Base-by-base conservation (phyloP, 37 sponge, comb jelly and placozoan genomes). In the Dysidea cf. avara region DNA sequence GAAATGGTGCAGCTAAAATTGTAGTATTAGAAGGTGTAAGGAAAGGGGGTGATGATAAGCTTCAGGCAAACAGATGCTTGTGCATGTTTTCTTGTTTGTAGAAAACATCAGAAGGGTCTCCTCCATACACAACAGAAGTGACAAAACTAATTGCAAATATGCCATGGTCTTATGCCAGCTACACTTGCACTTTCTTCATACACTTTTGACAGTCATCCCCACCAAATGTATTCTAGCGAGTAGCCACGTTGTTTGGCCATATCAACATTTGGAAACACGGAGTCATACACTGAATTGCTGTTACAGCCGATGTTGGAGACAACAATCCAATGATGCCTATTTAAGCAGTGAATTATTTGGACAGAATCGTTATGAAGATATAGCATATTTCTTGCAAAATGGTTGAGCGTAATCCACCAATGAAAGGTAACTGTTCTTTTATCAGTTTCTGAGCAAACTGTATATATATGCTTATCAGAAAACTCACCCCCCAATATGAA, bases 211-310 rank as follows among this genome's bases (percentile, higher is more conserved):
- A 40, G 7, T 67, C 68, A 21, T 21, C 40, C 21, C 37, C 40
- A 20, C 68, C 68, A 14, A 40, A n/a, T 39, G 38, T n/a, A 48
- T 67, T 43, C 12, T 40, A 6, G 48, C 14, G n/a, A 40, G 68
- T 67, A 14, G 47, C 50, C 35, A 7, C 4, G n/a, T n/a, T n/a
- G n/a, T n/a, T n/a, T n/a, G n/a, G n/a, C n/a, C n/a, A n/a, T n/a
- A 47, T 67, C 68, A 40, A 43, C 21, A 67, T 67, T 48, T 13
- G 5, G 35, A 6, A 40, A 28, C 6, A 43, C 7, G 50, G 48
- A 40, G 49, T 67, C 68, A 40, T 67, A 67, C 35, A 67, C 68
- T 40, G 40, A 40, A 40, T 67, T 67, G 22, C 28, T 40, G 47
- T 2, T n/a, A 21, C 29, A 67, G 16, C n/a, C 40, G 5, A 46